Conservation (phyloP, 2,797 vertebrate genomes). For the Acanthopagrus latus region DNA sequence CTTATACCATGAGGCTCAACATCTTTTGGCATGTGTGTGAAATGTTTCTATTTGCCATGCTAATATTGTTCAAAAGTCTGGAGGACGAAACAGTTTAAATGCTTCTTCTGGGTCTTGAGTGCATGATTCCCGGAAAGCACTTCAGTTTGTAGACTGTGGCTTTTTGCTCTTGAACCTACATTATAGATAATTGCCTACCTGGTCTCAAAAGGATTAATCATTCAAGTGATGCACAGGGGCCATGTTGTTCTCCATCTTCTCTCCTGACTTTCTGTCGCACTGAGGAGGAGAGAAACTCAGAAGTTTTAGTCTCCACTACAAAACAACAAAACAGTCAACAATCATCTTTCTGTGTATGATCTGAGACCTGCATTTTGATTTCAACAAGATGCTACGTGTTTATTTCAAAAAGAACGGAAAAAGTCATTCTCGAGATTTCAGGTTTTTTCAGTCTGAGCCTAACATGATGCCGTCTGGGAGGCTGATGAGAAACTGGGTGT, state of each 20-base stretch:
- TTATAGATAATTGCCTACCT: conserved; percentile 19
- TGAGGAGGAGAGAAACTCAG: not conserved
- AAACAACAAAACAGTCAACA: not conserved
- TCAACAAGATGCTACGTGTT: not conserved
- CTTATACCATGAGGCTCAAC: conserved; percentile 19
- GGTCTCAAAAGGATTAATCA: conserved; percentile 8
- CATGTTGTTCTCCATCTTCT: conserved; percentile 28
- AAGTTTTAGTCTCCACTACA: not conserved
- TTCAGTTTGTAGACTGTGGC: conserved; percentile 6
- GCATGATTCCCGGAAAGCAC: conserved; percentile 23
- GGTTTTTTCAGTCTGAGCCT: not conserved
- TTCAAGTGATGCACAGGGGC: not conserved
- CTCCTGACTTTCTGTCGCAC: conserved; percentile 6
- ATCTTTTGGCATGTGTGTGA: conserved; percentile 18
- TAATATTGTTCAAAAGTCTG: conserved; percentile 20
- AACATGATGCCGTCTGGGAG: no score
- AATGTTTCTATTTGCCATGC: conserved; percentile 8
- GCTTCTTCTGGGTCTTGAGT: conserved; percentile 18
- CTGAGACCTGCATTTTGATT: not conserved
- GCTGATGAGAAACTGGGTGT: no score
- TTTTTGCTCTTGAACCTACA: conserved; percentile 37
- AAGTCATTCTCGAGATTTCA: not conserved
- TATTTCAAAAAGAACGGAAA: not conserved
- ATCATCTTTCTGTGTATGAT: not conserved
- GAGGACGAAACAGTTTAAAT: conserved; percentile 21